Percentiles rank a stretch among this genome's conserved stretches.
phyloP scores from a whole-genome alignment of 2,888 invertebrate species.

The Tipula lateralis region DNA sequence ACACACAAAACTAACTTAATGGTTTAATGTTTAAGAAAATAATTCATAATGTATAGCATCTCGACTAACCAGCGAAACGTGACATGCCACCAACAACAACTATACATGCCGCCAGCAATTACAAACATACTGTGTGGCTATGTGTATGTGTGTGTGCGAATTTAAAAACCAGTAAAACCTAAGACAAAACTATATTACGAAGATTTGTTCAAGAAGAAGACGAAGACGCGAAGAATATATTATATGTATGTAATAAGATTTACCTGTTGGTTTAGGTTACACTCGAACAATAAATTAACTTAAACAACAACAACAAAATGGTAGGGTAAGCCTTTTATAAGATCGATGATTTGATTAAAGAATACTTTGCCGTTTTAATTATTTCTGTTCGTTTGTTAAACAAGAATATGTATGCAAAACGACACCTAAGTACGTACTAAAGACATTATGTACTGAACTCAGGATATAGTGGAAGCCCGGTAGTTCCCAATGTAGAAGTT shows the following conservation, averaged over 20 bases:
- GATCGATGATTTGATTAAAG: conserved; percentile 15
- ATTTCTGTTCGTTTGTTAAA: background rate
- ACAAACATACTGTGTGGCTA: background rate
- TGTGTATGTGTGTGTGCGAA: background rate
- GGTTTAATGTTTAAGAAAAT: background rate
- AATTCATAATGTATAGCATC: too few relatives aligned
- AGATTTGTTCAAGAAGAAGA: too few relatives aligned
- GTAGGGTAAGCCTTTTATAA: background rate
- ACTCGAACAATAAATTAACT: conserved; percentile 14
- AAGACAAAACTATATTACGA: background rate
- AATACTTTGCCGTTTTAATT: background rate
- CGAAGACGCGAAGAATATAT: background rate
- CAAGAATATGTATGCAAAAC: background rate
- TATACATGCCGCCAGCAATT: background rate
- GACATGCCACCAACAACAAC: background rate
- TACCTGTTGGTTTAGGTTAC: conserved; percentile 13
- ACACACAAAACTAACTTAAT: too few relatives aligned
- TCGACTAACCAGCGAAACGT: background rate
- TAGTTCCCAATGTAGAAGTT: too few relatives aligned
- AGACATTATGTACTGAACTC: background rate
- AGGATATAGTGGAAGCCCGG: background rate
- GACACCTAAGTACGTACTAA: background rate
- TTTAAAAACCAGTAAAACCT: background rate
- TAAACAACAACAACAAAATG: background rate
- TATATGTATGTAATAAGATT: background rate